phyloP scores from a whole-genome alignment of 2,113 vertebrate genomes.

The Pelecanoides urinatrix region DNA sequence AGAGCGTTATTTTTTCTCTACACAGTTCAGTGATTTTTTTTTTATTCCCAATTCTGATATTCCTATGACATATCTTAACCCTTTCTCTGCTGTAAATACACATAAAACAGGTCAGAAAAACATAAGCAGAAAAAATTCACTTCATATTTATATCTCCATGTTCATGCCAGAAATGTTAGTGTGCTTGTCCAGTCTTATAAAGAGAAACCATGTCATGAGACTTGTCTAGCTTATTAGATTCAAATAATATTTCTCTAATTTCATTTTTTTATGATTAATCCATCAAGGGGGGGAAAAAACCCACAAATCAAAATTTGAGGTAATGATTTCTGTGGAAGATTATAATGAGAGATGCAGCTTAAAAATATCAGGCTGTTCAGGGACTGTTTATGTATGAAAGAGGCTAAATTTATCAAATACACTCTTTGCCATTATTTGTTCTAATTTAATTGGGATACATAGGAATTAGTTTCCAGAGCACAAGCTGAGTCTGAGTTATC shows the following conservation, averaged over 20 bases:
- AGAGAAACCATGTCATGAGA: not conserved
- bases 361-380: not conserved
- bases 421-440: not conserved
- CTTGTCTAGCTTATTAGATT: not conserved
- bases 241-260: not conserved
- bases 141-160: not conserved
- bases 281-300: not conserved
- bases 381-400: not conserved
- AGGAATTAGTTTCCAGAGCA: not conserved
- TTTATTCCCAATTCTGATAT: not conserved
- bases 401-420: not conserved
- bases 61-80: not conserved
- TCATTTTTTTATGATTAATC: not conserved
- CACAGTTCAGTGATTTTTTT: not conserved
- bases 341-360: not conserved
- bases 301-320: not conserved
- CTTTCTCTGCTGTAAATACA: not conserved
- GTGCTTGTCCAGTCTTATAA: not conserved
- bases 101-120: not conserved
- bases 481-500: not conserved
- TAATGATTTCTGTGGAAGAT: not conserved
- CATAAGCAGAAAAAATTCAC: not conserved
- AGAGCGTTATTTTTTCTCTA: not conserved
- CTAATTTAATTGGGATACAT: not conserved
- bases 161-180: not conserved